These are phyloP conservation scores for Trachemys scripta DNA, from an alignment of 2,113 vertebrate genomes.

Conservation along the genomic window DNA sequence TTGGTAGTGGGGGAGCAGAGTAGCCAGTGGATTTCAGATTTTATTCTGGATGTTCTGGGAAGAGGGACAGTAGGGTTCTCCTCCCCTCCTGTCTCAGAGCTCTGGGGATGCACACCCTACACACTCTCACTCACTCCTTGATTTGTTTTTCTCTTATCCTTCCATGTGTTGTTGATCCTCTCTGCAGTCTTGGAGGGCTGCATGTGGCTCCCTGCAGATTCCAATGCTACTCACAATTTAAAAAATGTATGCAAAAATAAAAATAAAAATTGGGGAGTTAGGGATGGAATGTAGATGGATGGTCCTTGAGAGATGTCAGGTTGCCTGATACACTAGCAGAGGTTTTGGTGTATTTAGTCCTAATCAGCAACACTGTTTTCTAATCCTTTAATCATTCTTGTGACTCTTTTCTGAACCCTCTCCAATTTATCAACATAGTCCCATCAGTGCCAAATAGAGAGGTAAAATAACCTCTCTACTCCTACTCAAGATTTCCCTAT, in stretches of 20 bases:
- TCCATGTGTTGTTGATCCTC: background rate
- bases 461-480: no score
- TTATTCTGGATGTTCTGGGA: background rate
- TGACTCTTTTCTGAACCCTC: background rate
- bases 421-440: background rate
- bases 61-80: background rate
- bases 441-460: no score
- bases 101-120: accelerated
- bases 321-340: background rate
- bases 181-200: background rate
- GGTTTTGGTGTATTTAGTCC: background rate
- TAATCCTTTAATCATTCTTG: background rate
- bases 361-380: background rate
- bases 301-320: background rate
- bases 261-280: background rate
- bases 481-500: background rate
- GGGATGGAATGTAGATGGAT: accelerated
- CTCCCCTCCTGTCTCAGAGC: accelerated
- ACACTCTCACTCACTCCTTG: background rate
- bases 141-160: background rate
- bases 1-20: background rate
- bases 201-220: background rate
- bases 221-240: background rate
- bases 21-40: background rate
- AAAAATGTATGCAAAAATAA: accelerated